phyloP scores from a whole-genome alignment of 2,797 vertebrate genomes.

The Hypotaenidia okinawae region DNA sequence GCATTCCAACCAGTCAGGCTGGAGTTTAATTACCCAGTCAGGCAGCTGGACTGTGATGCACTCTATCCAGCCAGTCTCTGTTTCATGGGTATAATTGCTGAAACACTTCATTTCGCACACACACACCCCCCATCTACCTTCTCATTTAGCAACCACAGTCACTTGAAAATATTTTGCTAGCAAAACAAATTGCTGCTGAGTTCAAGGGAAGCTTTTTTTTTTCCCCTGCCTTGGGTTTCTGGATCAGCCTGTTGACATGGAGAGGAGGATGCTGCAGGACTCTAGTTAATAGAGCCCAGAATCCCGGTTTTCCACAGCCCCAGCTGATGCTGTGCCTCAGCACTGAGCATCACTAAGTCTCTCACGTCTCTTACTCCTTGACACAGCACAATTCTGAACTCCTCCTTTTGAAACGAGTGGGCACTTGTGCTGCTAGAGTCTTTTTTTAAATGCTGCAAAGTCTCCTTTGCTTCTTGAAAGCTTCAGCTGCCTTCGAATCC shows the following conservation, averaged over 20 bases:
- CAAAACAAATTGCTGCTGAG: background rate
- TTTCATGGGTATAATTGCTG: background rate
- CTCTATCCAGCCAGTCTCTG: constrained; percentile 17
- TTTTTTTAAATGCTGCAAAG: background rate
- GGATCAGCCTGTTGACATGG: constrained; percentile 24
- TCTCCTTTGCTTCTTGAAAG: background rate
- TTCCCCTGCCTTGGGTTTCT: background rate
- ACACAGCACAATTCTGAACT: background rate
- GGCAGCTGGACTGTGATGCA: constrained; percentile 61
- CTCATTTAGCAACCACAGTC: background rate
- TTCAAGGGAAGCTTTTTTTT: background rate
- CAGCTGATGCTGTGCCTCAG: background rate
- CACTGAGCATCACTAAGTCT: background rate
- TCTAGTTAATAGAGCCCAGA: background rate
- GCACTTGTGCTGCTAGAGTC: background rate
- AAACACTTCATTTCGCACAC: background rate
- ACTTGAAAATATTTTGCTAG: background rate
- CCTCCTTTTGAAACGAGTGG: background rate
- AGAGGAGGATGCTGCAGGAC: constrained; percentile 28
- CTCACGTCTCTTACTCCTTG: background rate
- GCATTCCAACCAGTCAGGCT: constrained; percentile 72
- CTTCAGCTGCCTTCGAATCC: background rate
- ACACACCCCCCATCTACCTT: background rate
- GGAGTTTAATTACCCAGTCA: constrained; percentile 51
- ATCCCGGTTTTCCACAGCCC: background rate